A percentile compares a stretch with the other conserved stretches of the same genome.
These are phyloP conservation scores for Neosalanx taihuensis DNA, from an alignment of 2,797 vertebrate genomes.

Conservation along the genomic window DNA sequence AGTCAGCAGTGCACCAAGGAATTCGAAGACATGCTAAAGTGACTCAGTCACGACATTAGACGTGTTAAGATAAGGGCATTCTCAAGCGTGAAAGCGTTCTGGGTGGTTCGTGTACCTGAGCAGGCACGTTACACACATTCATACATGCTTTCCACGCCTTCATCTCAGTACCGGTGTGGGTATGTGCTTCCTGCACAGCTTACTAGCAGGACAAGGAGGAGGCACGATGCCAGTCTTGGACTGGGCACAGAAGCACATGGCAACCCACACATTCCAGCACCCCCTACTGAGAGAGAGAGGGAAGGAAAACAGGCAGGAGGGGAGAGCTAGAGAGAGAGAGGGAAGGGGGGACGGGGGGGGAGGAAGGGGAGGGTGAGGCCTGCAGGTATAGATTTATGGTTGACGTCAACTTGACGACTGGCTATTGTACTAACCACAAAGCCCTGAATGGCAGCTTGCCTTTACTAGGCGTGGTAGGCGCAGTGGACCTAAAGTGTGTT, in stretches of 20 bases:
- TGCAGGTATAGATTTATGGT: background rate
- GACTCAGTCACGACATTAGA: too few species aligned
- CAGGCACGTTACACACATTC: background rate
- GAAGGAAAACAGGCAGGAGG: too few species aligned
- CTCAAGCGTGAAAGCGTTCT: too few species aligned
- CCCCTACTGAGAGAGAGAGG: slow-evolving; percentile 8
- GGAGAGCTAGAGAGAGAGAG: background rate
- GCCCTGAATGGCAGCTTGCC: too few species aligned
- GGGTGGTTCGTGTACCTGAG: too few species aligned
- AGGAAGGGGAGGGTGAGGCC: too few species aligned
- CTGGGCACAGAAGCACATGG: slow-evolving; percentile 9
- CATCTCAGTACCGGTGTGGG: background rate
- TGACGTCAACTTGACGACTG: too few species aligned
- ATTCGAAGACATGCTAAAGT: too few species aligned
- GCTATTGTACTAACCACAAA: too few species aligned
- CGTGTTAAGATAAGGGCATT: too few species aligned
- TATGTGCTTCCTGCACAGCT: background rate
- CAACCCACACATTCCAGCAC: slow-evolving; percentile 2
- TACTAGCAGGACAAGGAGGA: slow-evolving; percentile 41
- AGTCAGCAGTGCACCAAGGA: background rate
- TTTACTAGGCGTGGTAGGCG: too few species aligned
- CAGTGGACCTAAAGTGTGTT: too few species aligned
- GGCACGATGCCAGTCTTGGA: slow-evolving; percentile 14
- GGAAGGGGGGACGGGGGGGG: background rate
- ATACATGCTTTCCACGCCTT: background rate